Base-by-base conservation (phyloP, 2,113 vertebrate genomes). In the Dissostichus mawsoni region DNA sequence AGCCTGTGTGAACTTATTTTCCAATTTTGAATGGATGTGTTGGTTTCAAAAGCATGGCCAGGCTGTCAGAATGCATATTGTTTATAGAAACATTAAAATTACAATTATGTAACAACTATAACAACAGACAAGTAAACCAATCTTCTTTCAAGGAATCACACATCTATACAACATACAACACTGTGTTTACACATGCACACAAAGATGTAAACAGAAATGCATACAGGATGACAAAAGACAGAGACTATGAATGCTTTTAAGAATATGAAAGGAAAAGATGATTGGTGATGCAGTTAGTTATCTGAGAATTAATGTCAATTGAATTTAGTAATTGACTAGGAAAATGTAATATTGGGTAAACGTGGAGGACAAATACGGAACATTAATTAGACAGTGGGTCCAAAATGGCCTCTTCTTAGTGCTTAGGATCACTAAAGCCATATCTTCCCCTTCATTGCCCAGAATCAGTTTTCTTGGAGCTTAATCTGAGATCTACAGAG, bases 11-110 rank as follows among this genome's bases (percentile, higher is more conserved):
- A 57, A 78, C 58, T 17, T 44, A 13, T 57, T 69, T 51, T 70
- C 11, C 58, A 87, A 33, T 82, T 82, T 76, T 76, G 52, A 86
- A 84, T 62, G 58, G 20, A 73, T 83, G 8, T 12, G 36, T 41
- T 11, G 50, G 8, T 18, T 69, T 8, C 0, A 52, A 25, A 20
- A 57, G 25, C 51, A 18, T 52, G n/a, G 67, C 18, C 9, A 50
- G 36, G 53, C 75, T 78, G 2, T 50, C 17, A 50, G 11, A 17
- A 58, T 36, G 58, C 11, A n/a, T 69, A 44, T 44, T 74, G 18
- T 51, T n/a, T 11, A 41, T 8, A 11, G 14, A 61, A 33, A 80
- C 16, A 8, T 29, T 12, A 10, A 16, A 70, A 51, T 61, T 0
- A 18, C 12, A 53, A 11, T 17, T 59, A 45, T 62, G 25, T 16